Evolutionary conservation across 2,888 invertebrate species (phyloP), one percentile per base, ranked within the genome.

Genomic region (Clusia tigrina): DNA sequence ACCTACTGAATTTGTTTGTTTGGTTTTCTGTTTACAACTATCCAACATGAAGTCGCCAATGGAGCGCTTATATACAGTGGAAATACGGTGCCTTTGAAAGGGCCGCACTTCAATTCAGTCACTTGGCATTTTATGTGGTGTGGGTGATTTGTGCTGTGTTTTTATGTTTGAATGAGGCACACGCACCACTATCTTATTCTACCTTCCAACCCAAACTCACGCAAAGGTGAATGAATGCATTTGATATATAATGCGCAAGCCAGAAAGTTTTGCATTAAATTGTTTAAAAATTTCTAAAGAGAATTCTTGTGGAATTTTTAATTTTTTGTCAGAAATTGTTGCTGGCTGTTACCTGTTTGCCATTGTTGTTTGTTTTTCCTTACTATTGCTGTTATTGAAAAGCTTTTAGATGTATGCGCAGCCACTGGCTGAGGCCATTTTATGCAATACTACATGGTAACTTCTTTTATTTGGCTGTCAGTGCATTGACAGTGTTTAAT

Each of bases 171-270:
- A n/a, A n/a, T n/a, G n/a, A n/a, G n/a, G n/a, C 32, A 12, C 32
- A 32, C 12, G 32, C 32, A 6, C 12, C 32, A 12, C 32, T 12
- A 32, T 32, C 12, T 12, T 12, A 32, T 12, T 6, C 32, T 32
- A 9, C n/a, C n/a, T n/a, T n/a, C n/a, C 32, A 9, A 9, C 32
- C 32, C 32, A 12, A 32, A 32, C 32, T 9, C 6, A 6, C 6
- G 32, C 32, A 12, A 32, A 32, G 32, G 6, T 32, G 6, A 32
- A 32, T n/a, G n/a, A 32, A 20, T 9, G 46, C n/a, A 55, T 74
- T 76, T 74, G 78, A 72, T 74, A 71, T n/a, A n/a, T 32, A 72
- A 75, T 78, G 78, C 69, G 73, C 67, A 71, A 73, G 77, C 76
- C 77, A 74, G 32, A 6, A 9, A 6, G 78, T 76, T 76, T 76